Base-by-base conservation (phyloP, 2,888 invertebrate genomes). In the Zaprionus lineosus region DNA sequence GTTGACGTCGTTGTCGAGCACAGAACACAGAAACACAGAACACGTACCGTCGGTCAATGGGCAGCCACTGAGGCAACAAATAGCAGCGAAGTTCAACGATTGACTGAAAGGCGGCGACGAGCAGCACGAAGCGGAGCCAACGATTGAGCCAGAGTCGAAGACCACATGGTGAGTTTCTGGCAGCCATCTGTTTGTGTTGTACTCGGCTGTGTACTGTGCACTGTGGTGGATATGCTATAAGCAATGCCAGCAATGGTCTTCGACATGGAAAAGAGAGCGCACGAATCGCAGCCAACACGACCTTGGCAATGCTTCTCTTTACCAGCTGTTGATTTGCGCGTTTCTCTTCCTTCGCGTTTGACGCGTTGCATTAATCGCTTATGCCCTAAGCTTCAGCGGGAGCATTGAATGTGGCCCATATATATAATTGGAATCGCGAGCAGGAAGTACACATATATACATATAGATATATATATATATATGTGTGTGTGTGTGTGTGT, bases 31-130 rank as follows among this genome's bases (percentile, higher is more conserved):
- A n/a, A n/a, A 39, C 62, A 50, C 58, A 26, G n/a, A n/a, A n/a
- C 61, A 67, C 66, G 66, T 61, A 61, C 61, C 66, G 56, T 19
- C 50, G 5, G 48, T 12, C 16, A 37, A 29, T 43, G 34, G 9
- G 26, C 16, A 29, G 41, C 33, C 33, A 43, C 33, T 67, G 37
- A 16, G 26, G 33, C 78, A 76, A 79, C 83, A 72, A 71, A 44
- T 65, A 66, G 59, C 77, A 44, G 66, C 79, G 55, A 59, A 79
- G 81, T 79, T 83, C 74, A 69, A 77, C 61, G 84, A 69, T 56
- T 74, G 69, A 79, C 79, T 79, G 60, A 79, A 79, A 46, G 72
- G 52, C 62, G 60, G 53, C 57, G 58, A 12, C 26, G 39, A 24
- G 24, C 24, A 24, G 24, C 24, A 24, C 24, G 24, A 24, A 24